Base-by-base conservation (phyloP, 92 coral and sea anemone species). In the Pocillopora grandis region DNA sequence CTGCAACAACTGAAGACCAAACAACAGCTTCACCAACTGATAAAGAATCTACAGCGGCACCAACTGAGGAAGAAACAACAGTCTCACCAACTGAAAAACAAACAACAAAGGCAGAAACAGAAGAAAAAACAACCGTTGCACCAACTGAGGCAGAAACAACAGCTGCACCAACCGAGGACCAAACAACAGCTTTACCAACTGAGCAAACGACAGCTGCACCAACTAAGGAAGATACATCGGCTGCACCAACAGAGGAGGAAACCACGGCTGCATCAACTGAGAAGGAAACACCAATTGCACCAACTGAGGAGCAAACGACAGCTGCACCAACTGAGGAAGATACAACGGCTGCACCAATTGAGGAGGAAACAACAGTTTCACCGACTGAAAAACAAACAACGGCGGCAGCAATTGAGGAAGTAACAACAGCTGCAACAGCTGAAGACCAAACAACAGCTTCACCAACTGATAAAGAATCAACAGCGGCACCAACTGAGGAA, bases 1-100 rank as follows among this genome's bases (percentile, higher is more conserved):
- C n/a, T 9, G 20, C 23, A 2, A 14, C 42, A 1, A 10, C 71
- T 27, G 71, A 66, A 64, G 71, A 58, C 33, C 64, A 69, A 7
- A 62, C 66, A 66, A 67, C 52, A 42, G 52, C 8, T 42, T 3
- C 52, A 42, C 52, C 52, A 42, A 42, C 52, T 42, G 8, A 42
- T 18, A 57, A 75, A 58, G 71, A 60, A 84, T 12, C 42, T 7
- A 16, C 82, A 16, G 66, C 52, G 2, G 16, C 61, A 66, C 78
- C 49, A 74, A 65, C 67, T 73, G 79, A 62, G 79, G 74, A 64
- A 62, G 83, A 55, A 10, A 66, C 71, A 71, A 83, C 89, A 13
- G 69, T 5, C 35, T 70, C 62, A 1, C 13, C 12, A 8, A 64
- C 20, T 52, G 83, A 35, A 11, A 57, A 58, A 1, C 75, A 35